phyloP scores from a whole-genome alignment of 2,888 invertebrate species.

The Dicroscelio sp. region DNA sequence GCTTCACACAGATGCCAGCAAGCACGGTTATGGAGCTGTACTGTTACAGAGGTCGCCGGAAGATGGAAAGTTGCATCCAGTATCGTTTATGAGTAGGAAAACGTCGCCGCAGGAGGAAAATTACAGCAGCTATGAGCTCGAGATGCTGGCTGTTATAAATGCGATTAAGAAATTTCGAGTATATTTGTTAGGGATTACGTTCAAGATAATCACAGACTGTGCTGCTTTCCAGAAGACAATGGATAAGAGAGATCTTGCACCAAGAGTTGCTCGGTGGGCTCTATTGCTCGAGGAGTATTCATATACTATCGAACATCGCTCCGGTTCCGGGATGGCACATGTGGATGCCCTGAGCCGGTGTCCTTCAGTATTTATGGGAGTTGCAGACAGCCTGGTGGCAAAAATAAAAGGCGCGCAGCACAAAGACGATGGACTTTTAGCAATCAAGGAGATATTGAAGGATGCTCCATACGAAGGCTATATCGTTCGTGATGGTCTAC shows the following conservation, averaged over 20 bases:
- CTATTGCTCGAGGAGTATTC: constrained; percentile 49
- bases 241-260: constrained; percentile 47
- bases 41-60: constrained; percentile 66
- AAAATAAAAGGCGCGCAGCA: constrained; percentile 40
- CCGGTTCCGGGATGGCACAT: constrained; percentile 55
- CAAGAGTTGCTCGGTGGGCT: constrained; percentile 61
- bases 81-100: constrained; percentile 73
- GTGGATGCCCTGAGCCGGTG: constrained; percentile 62
- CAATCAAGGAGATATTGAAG: constrained; percentile 17
- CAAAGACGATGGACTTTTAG: constrained; percentile 36
- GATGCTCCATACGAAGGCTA: constrained; percentile 44
- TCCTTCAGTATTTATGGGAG: neutral
- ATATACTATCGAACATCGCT: constrained; percentile 52
- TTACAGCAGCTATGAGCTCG: constrained; percentile 51
- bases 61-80: constrained; percentile 62
- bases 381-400: neutral
- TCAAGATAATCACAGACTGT: constrained; percentile 72
- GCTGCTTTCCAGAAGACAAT: constrained; percentile 67
- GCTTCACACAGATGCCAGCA: too few species aligned
- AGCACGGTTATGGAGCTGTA: constrained; percentile 79
- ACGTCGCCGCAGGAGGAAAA: constrained; percentile 79
- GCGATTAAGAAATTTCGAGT: constrained; percentile 76
- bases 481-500: neutral
- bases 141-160: constrained; percentile 79
- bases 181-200: constrained; percentile 46